Conservation (phyloP, 2,113 vertebrate species). For the Picathartes gymnocephalus region DNA sequence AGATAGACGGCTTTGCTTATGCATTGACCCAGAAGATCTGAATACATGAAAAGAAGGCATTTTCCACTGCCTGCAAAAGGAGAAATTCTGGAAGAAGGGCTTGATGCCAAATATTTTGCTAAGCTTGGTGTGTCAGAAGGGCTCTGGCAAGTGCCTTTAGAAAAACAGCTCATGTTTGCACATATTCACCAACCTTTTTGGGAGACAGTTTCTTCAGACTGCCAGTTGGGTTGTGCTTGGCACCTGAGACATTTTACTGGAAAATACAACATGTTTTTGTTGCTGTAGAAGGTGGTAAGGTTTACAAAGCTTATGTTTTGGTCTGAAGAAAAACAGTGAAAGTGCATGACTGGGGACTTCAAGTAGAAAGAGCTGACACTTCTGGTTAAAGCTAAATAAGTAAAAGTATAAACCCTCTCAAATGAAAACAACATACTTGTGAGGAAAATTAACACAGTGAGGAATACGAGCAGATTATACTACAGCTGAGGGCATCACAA, state of each 20-base stretch:
- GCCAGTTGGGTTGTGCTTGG: conserved; percentile 40
- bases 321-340: conserved; percentile 23
- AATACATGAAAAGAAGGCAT: conserved; percentile 37
- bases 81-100: conserved; percentile 46
- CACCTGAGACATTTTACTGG: conserved; percentile 22
- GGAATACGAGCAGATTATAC: not conserved
- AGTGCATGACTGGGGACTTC: not conserved
- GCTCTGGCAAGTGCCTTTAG: conserved; percentile 52
- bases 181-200: conserved; percentile 56
- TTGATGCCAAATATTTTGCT: conserved; percentile 58
- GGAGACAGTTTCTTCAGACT: conserved; percentile 26
- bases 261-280: conserved; percentile 52
- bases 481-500: not conserved
- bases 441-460: not conserved
- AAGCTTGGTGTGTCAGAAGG: conserved; percentile 56
- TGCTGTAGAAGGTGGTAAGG: conserved; percentile 8
- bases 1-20: conserved; percentile 29
- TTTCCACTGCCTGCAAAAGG: conserved; percentile 48
- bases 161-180: conserved; percentile 59
- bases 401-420: not conserved
- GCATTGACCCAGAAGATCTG: conserved; percentile 24
- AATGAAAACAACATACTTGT: not conserved
- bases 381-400: conserved; percentile 14
- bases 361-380: conserved; percentile 5
- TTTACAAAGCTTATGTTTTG: conserved; percentile 41